Base-by-base conservation (phyloP, 1,140 invertebrate genomes). In the Bilobella aurantiaca region DNA sequence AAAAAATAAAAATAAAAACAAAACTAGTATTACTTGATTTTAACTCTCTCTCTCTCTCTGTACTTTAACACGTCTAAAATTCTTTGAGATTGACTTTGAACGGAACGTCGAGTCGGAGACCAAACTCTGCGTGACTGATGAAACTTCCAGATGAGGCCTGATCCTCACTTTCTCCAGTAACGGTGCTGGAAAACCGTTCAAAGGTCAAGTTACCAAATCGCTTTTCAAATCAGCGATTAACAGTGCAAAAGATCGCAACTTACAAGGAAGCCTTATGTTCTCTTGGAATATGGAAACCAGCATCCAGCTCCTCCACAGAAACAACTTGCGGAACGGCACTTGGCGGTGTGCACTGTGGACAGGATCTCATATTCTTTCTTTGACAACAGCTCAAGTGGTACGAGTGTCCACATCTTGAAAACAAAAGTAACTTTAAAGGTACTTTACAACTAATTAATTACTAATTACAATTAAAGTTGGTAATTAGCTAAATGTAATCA, bases 361-460 rank as follows among this genome's bases (percentile, higher is more conserved):
- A 72, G 46, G 67, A 66, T 56, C 49, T 73, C 30, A 75, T 46
- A 53, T 63, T 53, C 1, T 63, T 49, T 69, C 53, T 57, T 60
- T 61, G 63, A 53, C 70, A 74, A 66, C 74, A 75, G 60, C 63
- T 66, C 65, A 69, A 67, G 64, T 73, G 71, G 60, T 64, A 70
- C 16, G 71, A 66, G 69, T 73, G 71, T 29, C 71, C 71, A 60
- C 71, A 73, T 32, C 70, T 72, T 29, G 14, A 42, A 46, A 1
- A 21, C 47, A 62, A 46, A 53, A 29, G 8, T n/a, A n/a, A n/a
- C n/a, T n/a, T n/a, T n/a, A n/a, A n/a, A n/a, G n/a, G n/a, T n/a
- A n/a, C n/a, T n/a, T n/a, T n/a, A n/a, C n/a, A n/a, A n/a, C n/a
- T n/a, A n/a, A n/a, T n/a, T n/a, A n/a, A n/a, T n/a, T n/a, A n/a